Evolutionary conservation across 2,888 invertebrate species (phyloP), one percentile per base, ranked within the genome.

Genomic region (Ellobium chinense): DNA sequence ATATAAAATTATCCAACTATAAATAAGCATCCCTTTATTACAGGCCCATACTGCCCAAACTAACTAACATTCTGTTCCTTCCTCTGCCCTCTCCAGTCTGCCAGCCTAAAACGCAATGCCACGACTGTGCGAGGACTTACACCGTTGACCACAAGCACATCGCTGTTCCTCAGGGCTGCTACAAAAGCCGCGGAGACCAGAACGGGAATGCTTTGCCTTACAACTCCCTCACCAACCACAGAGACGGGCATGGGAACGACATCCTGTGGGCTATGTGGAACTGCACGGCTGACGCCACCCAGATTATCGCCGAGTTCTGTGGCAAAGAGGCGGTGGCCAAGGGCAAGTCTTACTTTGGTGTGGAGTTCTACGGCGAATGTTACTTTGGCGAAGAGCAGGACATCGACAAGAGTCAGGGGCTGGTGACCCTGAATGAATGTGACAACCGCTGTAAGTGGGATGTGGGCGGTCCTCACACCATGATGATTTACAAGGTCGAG

Each of bases 391-490:
- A 58, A n/a, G 58, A 58, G 58, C n/a, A 58, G 4, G 58, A 58
- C n/a, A 5, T 58, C 21, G 4, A 58, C 27, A 7, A n/a, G 27
- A 27, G 27, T 27, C 58, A 58, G 27, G 58, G 58, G n/a, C 58
- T 58, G 27, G 58, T 58, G n/a, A n/a, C 21, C 4, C 58, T 58
- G 18, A 58, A 14, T 14, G 58, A 58, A 58, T 58, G 58, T 27
- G 58, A 58, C 18, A n/a, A 58, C n/a, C 58, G 58, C 5, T 58
- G 58, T 27, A 58, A 58, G 58, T 58, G 58, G 58, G 58, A 58
- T 27, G 58, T 58, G 58, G 58, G 58, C 14, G 58, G 58, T 58
- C 58, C 58, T 58, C 58, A 58, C 58, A 58, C 58, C 18, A 58
- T 58, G 58, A 58, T 58, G 58, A 58, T 58, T 27, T 58, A 58